A percentile compares a stretch with the other conserved stretches of the same genome.
Conservation (phyloP, 2,113 vertebrate genomes). For the Melanerpes formicivorus region DNA sequence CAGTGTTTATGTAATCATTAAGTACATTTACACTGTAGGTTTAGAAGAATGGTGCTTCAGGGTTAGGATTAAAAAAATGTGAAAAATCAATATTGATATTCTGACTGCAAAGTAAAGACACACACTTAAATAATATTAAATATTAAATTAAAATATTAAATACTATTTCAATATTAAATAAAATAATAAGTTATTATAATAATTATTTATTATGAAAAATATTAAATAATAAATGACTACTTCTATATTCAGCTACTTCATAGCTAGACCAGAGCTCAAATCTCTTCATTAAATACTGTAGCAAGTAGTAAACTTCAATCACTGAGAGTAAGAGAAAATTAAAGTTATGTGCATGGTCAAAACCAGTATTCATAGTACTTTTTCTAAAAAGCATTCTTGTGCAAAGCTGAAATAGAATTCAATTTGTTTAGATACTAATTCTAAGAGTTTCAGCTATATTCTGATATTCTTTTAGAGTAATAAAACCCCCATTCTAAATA, state of each 20-base stretch:
- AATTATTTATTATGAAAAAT: too few species aligned
- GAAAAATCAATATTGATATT: neutral
- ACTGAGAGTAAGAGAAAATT: neutral
- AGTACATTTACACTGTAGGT: neutral
- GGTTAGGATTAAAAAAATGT: neutral
- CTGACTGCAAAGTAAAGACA: neutral
- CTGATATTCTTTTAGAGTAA: neutral
- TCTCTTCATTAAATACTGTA: neutral
- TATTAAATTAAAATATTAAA: conserved; percentile 1
- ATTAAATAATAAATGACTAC: neutral
- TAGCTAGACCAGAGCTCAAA: neutral
- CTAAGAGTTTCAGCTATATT: neutral
- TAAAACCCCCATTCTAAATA: neutral
- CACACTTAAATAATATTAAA: neutral
- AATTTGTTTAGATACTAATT: neutral
- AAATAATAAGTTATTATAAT: too few species aligned
- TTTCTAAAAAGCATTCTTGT: neutral
- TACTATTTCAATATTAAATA: neutral
- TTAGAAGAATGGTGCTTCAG: neutral
- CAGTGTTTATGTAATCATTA: neutral
- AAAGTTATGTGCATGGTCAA: neutral
- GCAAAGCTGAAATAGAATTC: neutral
- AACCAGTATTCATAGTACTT: neutral
- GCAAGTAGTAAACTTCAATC: neutral
- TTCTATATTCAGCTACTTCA: neutral